Evolutionary conservation across 2,113 vertebrate genomes (phyloP).

Genomic region (Copsychus sechellarum): DNA sequence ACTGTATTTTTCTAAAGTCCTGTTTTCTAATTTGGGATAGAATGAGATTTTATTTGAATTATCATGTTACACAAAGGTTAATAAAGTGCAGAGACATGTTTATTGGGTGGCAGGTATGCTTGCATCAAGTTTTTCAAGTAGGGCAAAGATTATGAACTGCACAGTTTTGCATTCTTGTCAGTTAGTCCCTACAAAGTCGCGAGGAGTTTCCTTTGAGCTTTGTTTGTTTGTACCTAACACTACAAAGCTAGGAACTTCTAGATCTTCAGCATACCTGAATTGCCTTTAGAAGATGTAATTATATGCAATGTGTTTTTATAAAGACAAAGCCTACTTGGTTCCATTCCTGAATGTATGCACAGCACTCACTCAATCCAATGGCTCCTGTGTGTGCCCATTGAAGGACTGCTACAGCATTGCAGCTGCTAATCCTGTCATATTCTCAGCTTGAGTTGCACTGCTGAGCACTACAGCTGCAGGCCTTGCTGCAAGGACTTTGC

Average conservation of each 20-base stretch:
- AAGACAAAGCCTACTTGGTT: neutral
- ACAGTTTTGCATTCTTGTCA: neutral
- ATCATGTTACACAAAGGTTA: neutral
- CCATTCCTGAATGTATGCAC: neutral
- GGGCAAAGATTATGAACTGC: neutral
- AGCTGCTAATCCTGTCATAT: neutral
- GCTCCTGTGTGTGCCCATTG: rapidly evolving
- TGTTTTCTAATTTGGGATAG: neutral
- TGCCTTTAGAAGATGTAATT: neutral
- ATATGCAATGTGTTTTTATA: neutral
- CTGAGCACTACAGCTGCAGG: neutral
- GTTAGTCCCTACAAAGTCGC: neutral
- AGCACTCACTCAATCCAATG: neutral
- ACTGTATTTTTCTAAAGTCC: neutral
- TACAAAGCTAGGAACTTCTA: neutral
- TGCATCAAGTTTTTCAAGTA: neutral
- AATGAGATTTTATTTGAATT: neutral
- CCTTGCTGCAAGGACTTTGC: neutral
- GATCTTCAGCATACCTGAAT: neutral
- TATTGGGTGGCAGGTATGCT: neutral
- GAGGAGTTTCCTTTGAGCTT: neutral
- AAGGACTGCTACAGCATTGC: neutral
- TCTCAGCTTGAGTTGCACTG: neutral
- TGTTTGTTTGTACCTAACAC: neutral
- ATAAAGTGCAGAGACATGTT: neutral